Conservation (phyloP, 1,140 invertebrate species). For the Atta colombica region DNA sequence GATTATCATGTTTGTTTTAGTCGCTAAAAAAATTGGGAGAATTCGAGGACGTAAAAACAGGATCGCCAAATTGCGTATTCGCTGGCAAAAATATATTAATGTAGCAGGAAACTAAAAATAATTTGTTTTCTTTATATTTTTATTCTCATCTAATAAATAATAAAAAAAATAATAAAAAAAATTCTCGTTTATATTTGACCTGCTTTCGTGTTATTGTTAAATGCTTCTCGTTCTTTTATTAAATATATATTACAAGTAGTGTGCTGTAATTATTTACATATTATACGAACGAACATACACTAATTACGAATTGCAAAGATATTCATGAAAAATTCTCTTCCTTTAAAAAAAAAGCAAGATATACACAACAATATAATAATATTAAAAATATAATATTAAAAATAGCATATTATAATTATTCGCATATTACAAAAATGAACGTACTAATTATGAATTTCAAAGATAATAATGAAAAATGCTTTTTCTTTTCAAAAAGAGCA, state of each 20-base stretch:
- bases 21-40: no score
- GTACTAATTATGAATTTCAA: neutral
- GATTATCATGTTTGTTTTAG: no score
- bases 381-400: neutral
- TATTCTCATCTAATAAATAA: no score
- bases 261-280: neutral
- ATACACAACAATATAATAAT: neutral
- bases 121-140: no score
- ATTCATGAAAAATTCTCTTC: neutral
- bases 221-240: neutral
- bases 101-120: no score
- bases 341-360: neutral
- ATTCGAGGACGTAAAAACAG: no score
- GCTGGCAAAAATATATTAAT: no score
- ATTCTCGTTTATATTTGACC: no score
- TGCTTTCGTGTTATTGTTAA: no score
- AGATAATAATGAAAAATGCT: neutral
- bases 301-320: neutral
- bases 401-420: neutral
- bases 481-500: neutral
- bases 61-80: no score
- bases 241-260: neutral
- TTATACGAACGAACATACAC: neutral
- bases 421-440: neutral
- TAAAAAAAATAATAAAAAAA: no score